phyloP scores from a whole-genome alignment of 2,113 vertebrate genomes.

The Brienomyrus longianalis region DNA sequence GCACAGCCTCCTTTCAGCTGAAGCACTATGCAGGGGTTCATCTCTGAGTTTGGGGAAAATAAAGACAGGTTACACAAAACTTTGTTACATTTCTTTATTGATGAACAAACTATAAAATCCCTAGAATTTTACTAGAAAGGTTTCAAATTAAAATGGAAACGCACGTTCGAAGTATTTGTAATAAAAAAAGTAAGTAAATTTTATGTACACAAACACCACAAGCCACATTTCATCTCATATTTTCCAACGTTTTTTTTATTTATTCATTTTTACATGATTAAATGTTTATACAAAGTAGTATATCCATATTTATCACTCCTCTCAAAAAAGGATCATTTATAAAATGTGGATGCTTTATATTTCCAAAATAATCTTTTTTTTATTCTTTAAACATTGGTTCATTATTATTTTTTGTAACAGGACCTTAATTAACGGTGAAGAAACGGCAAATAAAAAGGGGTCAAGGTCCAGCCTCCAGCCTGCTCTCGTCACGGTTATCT shows the following conservation, averaged over 20 bases:
- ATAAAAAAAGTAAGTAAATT: constrained; percentile 51
- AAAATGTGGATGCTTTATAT: constrained; percentile 65
- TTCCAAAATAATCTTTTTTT: constrained; percentile 58
- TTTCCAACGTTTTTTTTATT: constrained; percentile 39
- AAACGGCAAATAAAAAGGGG: constrained; percentile 64
- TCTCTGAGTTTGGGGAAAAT: neutral
- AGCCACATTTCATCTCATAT: constrained; percentile 51
- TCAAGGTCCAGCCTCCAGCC: constrained; percentile 61
- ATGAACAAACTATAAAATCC: constrained; percentile 70
- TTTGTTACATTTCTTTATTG: constrained; percentile 64
- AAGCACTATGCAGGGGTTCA: neutral
- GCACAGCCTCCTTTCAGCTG: neutral
- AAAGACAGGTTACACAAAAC: constrained; percentile 23
- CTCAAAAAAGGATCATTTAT: constrained; percentile 65
- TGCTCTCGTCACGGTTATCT: constrained; percentile 35
- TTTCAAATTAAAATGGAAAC: constrained; percentile 65
- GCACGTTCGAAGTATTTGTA: constrained; percentile 53
- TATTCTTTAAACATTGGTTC: constrained; percentile 31
- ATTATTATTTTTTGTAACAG: constrained; percentile 57
- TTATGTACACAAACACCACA: constrained; percentile 56
- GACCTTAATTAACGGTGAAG: constrained; percentile 61
- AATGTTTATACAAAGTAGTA: constrained; percentile 65
- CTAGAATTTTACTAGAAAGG: constrained; percentile 70
- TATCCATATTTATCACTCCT: constrained; percentile 55
- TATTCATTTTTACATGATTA: constrained; percentile 63